A percentile compares a stretch with the other conserved stretches of the same genome.
phyloP scores from a whole-genome alignment of 2,888 invertebrate genomes.

The Maniola hyperantus region DNA sequence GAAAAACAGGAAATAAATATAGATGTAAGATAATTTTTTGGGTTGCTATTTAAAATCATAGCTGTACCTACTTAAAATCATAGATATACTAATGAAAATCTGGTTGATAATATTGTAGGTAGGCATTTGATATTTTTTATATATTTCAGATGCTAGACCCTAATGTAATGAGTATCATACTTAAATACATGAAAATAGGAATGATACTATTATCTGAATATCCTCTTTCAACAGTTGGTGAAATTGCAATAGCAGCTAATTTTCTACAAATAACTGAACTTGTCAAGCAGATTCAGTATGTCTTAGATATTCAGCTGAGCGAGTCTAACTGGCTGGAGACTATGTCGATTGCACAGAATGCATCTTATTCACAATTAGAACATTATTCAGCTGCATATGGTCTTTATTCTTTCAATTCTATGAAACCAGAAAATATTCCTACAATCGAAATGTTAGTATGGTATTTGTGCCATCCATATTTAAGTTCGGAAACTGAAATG shows the following conservation, averaged over 20 bases:
- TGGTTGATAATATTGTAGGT: too few species aligned
- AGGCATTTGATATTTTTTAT: slow-evolving; percentile 56
- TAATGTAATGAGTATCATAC: slow-evolving; percentile 61
- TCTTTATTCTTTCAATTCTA: slow-evolving; percentile 59
- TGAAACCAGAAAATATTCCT: slow-evolving; percentile 59
- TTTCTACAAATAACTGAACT: slow-evolving; percentile 71
- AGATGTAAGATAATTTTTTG: slow-evolving; percentile 60
- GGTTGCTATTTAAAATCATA: too few species aligned
- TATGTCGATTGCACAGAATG: slow-evolving; percentile 61
- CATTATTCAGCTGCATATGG: slow-evolving; percentile 57
- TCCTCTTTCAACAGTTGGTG: slow-evolving; percentile 51
- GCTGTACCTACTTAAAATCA: too few species aligned
- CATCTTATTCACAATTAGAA: slow-evolving; percentile 56
- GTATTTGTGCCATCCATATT: slow-evolving; percentile 71
- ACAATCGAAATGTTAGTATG: slow-evolving; percentile 62
- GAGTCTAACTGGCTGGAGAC: slow-evolving; percentile 62
- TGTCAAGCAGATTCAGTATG: slow-evolving; percentile 65
- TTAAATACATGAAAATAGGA: slow-evolving; percentile 65
- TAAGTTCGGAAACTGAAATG: slow-evolving; percentile 58
- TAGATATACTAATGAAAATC: too few species aligned
- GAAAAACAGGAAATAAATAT: slow-evolving; percentile 61
- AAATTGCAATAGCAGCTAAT: slow-evolving; percentile 64
- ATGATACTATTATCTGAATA: slow-evolving; percentile 63
- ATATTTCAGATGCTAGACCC: slow-evolving; percentile 68
- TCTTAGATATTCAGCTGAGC: slow-evolving; percentile 56